Conservation (phyloP, 2,888 invertebrate species). For the Pristionchus fissidentatus region DNA sequence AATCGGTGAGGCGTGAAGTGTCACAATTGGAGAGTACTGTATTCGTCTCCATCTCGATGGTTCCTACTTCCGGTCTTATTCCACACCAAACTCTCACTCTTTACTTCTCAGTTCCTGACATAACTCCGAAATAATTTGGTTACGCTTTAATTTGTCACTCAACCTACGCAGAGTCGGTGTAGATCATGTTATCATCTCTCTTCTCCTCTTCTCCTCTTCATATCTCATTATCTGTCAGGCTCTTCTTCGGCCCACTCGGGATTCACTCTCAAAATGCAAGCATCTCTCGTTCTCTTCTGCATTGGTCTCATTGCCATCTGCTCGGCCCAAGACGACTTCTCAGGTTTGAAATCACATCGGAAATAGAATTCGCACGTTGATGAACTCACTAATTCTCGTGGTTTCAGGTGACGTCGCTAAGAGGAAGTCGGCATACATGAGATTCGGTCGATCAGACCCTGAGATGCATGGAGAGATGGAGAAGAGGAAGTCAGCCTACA, state of each 20-base stretch:
- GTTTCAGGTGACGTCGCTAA: constrained; percentile 61
- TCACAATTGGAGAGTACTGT: neutral
- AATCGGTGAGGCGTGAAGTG: constrained; percentile 9
- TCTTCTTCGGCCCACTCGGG: constrained; percentile 6
- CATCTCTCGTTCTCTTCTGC: neutral
- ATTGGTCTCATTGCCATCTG: neutral
- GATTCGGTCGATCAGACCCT: constrained; percentile 66
- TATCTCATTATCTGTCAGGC: neutral
- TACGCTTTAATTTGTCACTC: constrained; percentile 1
- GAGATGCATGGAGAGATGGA: constrained; percentile 57
- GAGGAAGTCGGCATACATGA: constrained; percentile 69
- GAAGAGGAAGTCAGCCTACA: constrained; percentile 59
- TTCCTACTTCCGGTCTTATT: neutral
- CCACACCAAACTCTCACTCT: neutral
- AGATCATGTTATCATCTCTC: neutral
- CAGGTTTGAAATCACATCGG: neutral
- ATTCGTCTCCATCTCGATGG: neutral
- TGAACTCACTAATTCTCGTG: neutral
- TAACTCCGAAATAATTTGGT: neutral
- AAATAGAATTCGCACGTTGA: neutral
- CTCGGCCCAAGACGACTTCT: neutral
- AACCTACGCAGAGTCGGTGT: neutral
- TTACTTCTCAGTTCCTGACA: neutral
- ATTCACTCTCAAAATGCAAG: neutral
- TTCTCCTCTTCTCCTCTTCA: constrained; percentile 19